A percentile compares a stretch with the other conserved stretches of the same genome.
phyloP scores from a whole-genome alignment of 2,797 vertebrate species.

The Corythornis leucogaster region DNA sequence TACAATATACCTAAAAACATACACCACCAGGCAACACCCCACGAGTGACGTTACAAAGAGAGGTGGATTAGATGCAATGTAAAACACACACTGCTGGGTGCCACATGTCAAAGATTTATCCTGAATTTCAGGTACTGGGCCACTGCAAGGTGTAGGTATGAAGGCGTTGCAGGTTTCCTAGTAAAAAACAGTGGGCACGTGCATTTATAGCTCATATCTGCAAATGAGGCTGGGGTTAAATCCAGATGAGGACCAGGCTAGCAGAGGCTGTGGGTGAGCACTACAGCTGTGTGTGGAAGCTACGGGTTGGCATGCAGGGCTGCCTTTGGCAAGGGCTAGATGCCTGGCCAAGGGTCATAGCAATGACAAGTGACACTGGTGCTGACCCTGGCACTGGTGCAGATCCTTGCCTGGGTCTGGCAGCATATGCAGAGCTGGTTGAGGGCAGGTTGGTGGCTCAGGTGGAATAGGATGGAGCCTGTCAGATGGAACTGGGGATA shows the following conservation, averaged over 20 bases:
- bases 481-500: not conserved
- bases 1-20: slow-evolving; percentile 1
- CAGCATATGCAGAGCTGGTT: not conserved
- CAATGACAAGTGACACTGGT: not conserved
- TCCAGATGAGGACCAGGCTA: not conserved
- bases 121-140: not conserved
- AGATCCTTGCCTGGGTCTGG: not conserved
- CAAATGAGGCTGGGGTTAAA: too few species aligned
- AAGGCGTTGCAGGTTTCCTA: not conserved
- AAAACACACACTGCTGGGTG: not conserved
- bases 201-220: not conserved
- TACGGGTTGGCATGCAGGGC: rapidly evolving
- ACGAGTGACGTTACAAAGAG: not conserved
- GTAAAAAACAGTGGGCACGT: not conserved
- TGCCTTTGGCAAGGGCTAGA: rapidly evolving
- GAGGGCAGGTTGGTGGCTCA: rapidly evolving
- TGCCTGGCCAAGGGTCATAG: not conserved
- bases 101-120: not conserved
- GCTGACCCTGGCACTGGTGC: not conserved
- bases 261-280: not conserved
- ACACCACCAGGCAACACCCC: not conserved
- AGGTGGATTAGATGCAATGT: not conserved
- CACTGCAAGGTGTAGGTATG: not conserved
- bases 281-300: not conserved
- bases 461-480: not conserved